Evolutionary conservation across 2,797 vertebrate species (phyloP), one percentile per base, ranked within the genome.

Genomic region (Sciurus carolinensis): DNA sequence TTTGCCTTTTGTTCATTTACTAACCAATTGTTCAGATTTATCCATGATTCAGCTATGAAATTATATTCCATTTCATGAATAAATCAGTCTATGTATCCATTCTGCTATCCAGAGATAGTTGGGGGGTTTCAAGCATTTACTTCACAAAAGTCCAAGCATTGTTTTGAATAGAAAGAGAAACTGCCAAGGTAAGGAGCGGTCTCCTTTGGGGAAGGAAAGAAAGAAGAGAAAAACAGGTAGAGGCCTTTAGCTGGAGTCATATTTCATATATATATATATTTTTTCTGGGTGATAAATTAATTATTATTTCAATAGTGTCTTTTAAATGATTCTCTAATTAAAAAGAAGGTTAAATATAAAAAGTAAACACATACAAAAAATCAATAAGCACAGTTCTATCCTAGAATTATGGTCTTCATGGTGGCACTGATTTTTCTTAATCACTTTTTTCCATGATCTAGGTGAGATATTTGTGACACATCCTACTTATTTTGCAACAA

Each of bases 271-370:
- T 14, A 52, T 47, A 62, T 79, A 22, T 47, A 82, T 67, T 20
- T 66, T 7, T 91, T 90, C 28, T 66, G 64, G 3, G 15, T 62
- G 33, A 93, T 52, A 39, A 90, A 73, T 85, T 93, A 24, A 87
- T 90, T 42, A 93, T 6, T 96, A 84, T 62, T 82, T 89, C 4
- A 8, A 30, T 88, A 42, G 81, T 93, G 18, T 95, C 47, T 86
- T 36, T 92, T 71, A 91, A 89, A 76, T 96, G 28, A 86, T 88
- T 52, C 71, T 83, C 69, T 85, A 90, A 90, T 95, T 96, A 85
- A 90, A 87, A 94, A 77, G 42, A 87, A 96, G 71, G 30, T 50
- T 76, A 42, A 90, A 52, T 77, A 33, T 71, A 62, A 94, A 80
- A 96, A 69, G 47, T 18, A 71, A 81, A 93, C 62, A 64, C n/a